Conservation (phyloP, 2,113 vertebrate genomes). For the Antigone vipio region DNA sequence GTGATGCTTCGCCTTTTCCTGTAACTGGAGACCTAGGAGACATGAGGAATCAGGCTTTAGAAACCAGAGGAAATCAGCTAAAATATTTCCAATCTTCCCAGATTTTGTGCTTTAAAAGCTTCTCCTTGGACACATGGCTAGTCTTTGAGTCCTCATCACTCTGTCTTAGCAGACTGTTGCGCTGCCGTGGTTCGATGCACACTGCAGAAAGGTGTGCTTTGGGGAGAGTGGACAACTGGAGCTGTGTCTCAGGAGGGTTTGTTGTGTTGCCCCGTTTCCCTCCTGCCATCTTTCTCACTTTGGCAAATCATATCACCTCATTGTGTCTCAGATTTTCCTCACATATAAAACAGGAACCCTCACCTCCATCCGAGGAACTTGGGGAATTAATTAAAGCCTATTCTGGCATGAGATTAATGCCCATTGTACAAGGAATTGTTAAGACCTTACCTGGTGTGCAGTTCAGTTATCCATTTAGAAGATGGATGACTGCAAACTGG, state of each 20-base stretch:
- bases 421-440: neutral
- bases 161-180: neutral
- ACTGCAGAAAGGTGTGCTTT: neutral
- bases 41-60: neutral
- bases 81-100: neutral
- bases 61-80: neutral
- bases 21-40: neutral
- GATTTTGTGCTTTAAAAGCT: neutral
- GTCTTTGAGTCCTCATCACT: neutral
- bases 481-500: neutral
- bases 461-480: neutral
- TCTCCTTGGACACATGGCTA: neutral
- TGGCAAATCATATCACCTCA: neutral
- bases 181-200: neutral
- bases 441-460: neutral
- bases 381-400: slow-evolving; percentile 39
- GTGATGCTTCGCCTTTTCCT: neutral
- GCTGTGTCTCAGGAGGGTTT: neutral
- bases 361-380: neutral
- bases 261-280: neutral
- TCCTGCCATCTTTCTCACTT: neutral
- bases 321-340: neutral
- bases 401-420: slow-evolving; percentile 31
- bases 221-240: neutral
- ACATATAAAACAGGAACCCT: neutral